Percentiles rank a stretch among this genome's conserved stretches.
Evolutionary conservation across 2,888 invertebrate genomes (phyloP).

Genomic region (Drosophila infuscata): DNA sequence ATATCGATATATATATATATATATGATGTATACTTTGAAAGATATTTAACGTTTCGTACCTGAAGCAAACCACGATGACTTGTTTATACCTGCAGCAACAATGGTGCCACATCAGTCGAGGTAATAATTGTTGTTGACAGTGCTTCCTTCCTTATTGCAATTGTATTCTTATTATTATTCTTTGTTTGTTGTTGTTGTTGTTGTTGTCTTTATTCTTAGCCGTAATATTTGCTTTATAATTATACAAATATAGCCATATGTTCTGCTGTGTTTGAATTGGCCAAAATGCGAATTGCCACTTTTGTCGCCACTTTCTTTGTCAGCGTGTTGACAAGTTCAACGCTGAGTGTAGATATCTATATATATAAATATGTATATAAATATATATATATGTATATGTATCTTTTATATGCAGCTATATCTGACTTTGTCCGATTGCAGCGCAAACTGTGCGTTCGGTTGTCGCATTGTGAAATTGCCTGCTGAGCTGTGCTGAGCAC

Average conservation of each 20-base stretch:
- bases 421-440: constrained; percentile 42
- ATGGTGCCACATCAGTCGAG: constrained; percentile 32
- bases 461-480: constrained; percentile 68
- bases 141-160: constrained; percentile 44
- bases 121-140: background rate
- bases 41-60: constrained; percentile 19
- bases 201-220: constrained; percentile 4
- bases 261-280: constrained; percentile 38
- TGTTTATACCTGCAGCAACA: constrained; percentile 26
- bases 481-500: constrained; percentile 21
- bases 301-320: constrained; percentile 60
- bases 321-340: constrained; percentile 56
- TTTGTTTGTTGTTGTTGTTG: constrained; percentile 24
- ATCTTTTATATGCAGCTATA: constrained; percentile 1
- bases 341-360: constrained; percentile 22
- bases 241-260: constrained; percentile 29
- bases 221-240: constrained; percentile 27
- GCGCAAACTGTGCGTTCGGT: constrained; percentile 32
- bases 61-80: constrained; percentile 20
- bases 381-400: constrained; percentile 6
- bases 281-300: constrained; percentile 52
- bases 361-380: constrained; percentile 14
- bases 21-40: constrained; percentile 1
- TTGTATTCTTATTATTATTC: constrained; percentile 9
- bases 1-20: background rate